These are phyloP conservation scores for Bungarus multicinctus DNA, from an alignment of 2,113 vertebrate species.

Conservation along the genomic window DNA sequence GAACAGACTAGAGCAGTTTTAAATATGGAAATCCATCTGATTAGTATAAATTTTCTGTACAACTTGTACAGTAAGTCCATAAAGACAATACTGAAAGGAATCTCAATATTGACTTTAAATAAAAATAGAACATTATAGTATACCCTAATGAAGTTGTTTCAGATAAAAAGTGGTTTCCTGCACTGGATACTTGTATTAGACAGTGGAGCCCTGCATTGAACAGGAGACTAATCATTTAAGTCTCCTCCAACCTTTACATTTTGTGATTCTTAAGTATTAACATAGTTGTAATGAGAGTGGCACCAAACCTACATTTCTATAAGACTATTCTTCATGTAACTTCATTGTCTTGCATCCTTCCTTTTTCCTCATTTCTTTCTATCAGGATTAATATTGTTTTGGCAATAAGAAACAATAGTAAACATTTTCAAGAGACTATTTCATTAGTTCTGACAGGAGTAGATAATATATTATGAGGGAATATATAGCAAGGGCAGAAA, in stretches of 20 bases:
- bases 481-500: constrained; percentile 2
- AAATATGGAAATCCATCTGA: neutral
- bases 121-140: neutral
- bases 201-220: neutral
- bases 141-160: neutral
- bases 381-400: neutral
- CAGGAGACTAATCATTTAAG: neutral
- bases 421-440: neutral
- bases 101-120: neutral
- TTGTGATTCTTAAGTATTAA: neutral
- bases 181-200: neutral
- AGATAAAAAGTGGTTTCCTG: neutral
- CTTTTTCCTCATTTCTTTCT: neutral
- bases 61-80: neutral
- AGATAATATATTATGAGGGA: constrained; percentile 1
- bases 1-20: neutral
- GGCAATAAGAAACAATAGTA: neutral
- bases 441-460: constrained; percentile 5
- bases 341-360: neutral
- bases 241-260: neutral
- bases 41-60: neutral
- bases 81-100: neutral
- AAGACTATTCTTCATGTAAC: neutral
- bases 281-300: neutral
- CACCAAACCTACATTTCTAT: neutral